Evolutionary conservation across 2,113 vertebrate genomes (phyloP), one percentile per base, ranked within the genome.

Genomic region (Entomyzon cyanotis): DNA sequence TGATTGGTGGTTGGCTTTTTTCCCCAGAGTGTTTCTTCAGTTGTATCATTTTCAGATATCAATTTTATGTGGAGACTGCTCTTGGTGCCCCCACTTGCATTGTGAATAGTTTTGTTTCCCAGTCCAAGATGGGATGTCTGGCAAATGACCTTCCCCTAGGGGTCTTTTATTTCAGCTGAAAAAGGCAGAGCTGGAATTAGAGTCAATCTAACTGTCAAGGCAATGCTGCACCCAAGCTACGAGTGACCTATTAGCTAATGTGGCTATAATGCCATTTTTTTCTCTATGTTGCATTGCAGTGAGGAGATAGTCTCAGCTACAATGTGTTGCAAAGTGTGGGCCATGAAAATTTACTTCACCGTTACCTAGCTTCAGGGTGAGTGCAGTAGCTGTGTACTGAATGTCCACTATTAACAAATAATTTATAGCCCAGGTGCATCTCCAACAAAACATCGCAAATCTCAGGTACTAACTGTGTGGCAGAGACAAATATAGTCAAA

Each of bases 401-500:
- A 76, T 52, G 49, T 59, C 59, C 58, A 65, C 6, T 53, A 44
- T 22, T 59, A 78, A 60, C 33, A 76, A 86, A 49, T 80, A 55
- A 77, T 84, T 89, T 82, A 63, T 52, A 87, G 84, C 67, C 28
- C 52, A 73, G 50, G 42, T 78, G 62, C 82, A 59, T 82, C 10
- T 15, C 62, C 50, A 90, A 60, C 53, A 90, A 53, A 95, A 77
- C 60, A 65, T 67, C 80, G 22, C 9, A 77, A 11, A 77, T 92
- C 74, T 92, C 53, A 64, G 50, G 58, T 68, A 52, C n/a, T 71
- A 41, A 46, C 52, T 90, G 39, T 87, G 81, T 49, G 14, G 52
- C 39, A 59, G 83, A 96, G 78, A 94, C 58, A 95, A 96, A 92
- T 95, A 93, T 8, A 95, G 85, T 15, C 7, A 78, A 71, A 71